phyloP scores from a whole-genome alignment of 2,113 vertebrate species.

The Callipepla squamata region DNA sequence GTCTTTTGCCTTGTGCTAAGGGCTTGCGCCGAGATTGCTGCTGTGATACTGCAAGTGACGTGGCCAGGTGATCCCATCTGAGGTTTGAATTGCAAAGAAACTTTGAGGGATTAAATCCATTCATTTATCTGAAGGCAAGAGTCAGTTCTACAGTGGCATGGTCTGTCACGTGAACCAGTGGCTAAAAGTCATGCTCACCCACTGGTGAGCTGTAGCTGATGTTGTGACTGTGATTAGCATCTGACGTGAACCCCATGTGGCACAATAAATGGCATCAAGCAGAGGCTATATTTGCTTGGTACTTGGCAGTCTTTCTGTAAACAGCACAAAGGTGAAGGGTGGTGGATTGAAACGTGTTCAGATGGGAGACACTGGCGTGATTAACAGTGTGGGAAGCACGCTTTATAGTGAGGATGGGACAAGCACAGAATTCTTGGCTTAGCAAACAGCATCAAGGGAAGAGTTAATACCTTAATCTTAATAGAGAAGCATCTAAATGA shows the following conservation, averaged over 20 bases:
- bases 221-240: not conserved
- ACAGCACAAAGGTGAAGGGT: not conserved
- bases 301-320: not conserved
- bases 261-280: not conserved
- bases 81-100: not conserved
- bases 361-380: not conserved
- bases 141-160: not conserved
- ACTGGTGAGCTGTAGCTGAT: not conserved
- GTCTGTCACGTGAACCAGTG: not conserved
- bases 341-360: not conserved
- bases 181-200: not conserved
- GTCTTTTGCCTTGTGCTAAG: not conserved
- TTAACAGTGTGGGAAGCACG: not conserved
- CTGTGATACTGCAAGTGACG: not conserved
- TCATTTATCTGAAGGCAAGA: not conserved
- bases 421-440: not conserved
- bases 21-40: not conserved
- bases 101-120: not conserved
- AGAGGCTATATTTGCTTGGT: not conserved
- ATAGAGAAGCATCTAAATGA: accelerated
- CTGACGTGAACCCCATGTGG: not conserved
- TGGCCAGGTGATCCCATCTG: not conserved
- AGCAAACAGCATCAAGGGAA: not conserved
- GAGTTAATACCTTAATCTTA: not conserved
- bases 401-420: not conserved